Conservation (phyloP, 2,797 vertebrate species). For the Phrynocephalus vlangalii region DNA sequence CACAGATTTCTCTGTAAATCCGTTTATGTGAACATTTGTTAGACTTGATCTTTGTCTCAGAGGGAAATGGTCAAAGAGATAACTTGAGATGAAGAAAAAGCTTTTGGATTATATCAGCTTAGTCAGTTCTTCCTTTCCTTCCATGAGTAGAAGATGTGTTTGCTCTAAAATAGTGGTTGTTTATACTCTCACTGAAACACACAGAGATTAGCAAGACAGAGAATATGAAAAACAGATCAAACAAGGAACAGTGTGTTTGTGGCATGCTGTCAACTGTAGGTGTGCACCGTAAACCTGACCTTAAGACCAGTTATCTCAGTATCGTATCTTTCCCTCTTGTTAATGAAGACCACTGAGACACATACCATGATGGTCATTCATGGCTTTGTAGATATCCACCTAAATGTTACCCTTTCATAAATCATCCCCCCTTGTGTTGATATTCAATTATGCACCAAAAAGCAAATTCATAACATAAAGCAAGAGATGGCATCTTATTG, state of each 20-base stretch:
- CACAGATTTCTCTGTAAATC: not conserved
- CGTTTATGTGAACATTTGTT: constrained; percentile 4
- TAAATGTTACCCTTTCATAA: no score
- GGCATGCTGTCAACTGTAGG: no score
- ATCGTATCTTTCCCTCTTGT: no score
- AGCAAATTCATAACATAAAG: no score
- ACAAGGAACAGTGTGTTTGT: not conserved
- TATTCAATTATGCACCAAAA: no score
- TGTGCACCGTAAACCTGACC: no score
- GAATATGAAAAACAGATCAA: not conserved
- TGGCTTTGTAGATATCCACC: no score
- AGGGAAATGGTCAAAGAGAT: not conserved
- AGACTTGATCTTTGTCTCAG: accelerated
- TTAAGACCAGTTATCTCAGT: no score
- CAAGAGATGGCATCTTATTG: not conserved
- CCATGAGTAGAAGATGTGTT: accelerated
- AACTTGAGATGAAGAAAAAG: not conserved
- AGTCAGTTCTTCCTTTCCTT: accelerated
- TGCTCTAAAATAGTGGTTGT: not conserved
- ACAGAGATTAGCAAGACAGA: not conserved
- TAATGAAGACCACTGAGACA: not conserved
- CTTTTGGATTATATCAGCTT: not conserved
- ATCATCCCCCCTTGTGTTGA: no score
- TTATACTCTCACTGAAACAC: not conserved
- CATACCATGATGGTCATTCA: no score